Base-by-base conservation (phyloP, 1,140 invertebrate genomes). In the Cyclargus thomasi region DNA sequence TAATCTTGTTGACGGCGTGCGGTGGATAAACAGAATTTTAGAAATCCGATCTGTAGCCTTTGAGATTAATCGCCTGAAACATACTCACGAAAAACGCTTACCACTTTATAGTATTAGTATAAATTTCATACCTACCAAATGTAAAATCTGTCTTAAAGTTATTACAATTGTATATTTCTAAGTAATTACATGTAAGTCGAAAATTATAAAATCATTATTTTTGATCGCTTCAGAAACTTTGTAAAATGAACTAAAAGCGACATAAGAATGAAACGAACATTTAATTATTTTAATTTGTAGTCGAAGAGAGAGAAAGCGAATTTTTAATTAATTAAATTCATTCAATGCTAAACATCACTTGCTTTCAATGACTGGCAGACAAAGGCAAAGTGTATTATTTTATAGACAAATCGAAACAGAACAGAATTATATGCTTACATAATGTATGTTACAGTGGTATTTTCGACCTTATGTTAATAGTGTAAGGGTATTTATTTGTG, bases 321-420 rank as follows among this genome's bases (percentile, higher is more conserved):
- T 53, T 83, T 83, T 87, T 89, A 88, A 87, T 87, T 85, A 89
- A 89, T 86, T 85, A 88, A 86, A 84, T 88, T 86, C 79, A 86
- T 83, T 88, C 73, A 85, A 82, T 80, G 80, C 78, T 80, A 76
- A 87, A 85, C 85, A 88, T 81, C 84, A 82, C 82, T 87, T 83
- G 80, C 82, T 79, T 79, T 81, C 81, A 85, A 82, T 86, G 79
- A 84, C 72, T 82, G 64, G 64, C 85, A 82, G 81, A 88, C 87
- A 90, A 90, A 88, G 85, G 84, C 82, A 88, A 88, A 88, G 87
- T 90, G 87, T 90, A 90, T 90, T 90, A 90, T 90, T 90, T 88
- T 86, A 88, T 90, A 82, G 82, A 86, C 83, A 86, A 88, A 86
- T 86, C 84, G 70, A 83, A 83, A 81, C 79, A 77, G 67, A 71